Conservation (phyloP, 2,888 invertebrate species). For the Napeogenes sylphis region DNA sequence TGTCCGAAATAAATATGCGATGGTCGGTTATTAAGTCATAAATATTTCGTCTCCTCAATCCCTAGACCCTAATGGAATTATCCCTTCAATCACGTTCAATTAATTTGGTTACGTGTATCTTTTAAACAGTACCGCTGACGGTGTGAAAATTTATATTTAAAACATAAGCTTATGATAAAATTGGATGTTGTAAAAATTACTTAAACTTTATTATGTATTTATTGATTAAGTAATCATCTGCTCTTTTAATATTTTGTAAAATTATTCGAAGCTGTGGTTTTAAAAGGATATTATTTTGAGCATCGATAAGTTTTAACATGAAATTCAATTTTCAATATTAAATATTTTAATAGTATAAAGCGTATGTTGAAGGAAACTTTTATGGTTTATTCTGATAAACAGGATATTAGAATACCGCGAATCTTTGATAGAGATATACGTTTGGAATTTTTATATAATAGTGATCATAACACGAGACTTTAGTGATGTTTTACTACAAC, state of each 20-base stretch:
- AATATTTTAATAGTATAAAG: too few species aligned
- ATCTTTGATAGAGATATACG: conserved; percentile 10
- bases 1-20: conserved; percentile 37
- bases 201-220: too few species aligned
- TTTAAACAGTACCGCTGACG: conserved; percentile 40
- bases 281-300: too few species aligned
- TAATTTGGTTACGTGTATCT: conserved; percentile 46
- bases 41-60: conserved; percentile 50
- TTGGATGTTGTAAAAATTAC: neutral
- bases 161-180: neutral
- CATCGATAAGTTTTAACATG: too few species aligned
- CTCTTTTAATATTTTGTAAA: too few species aligned
- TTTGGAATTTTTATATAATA: too few species aligned
- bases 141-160: conserved; percentile 5
- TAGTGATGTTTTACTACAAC: too few species aligned
- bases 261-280: too few species aligned
- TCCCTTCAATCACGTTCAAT: conserved; percentile 57
- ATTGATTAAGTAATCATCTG: too few species aligned
- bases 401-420: conserved; percentile 48
- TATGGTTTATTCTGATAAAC: conserved; percentile 39
- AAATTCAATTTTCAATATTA: too few species aligned
- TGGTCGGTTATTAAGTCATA: conserved; percentile 53
- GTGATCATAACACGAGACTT: too few species aligned
- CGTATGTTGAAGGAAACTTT: conserved; percentile 28
- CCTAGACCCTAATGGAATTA: conserved; percentile 59